Evolutionary conservation across 2,113 vertebrate species (phyloP), one percentile per base, ranked within the genome.

Genomic region (Pomatorhinus ruficollis): DNA sequence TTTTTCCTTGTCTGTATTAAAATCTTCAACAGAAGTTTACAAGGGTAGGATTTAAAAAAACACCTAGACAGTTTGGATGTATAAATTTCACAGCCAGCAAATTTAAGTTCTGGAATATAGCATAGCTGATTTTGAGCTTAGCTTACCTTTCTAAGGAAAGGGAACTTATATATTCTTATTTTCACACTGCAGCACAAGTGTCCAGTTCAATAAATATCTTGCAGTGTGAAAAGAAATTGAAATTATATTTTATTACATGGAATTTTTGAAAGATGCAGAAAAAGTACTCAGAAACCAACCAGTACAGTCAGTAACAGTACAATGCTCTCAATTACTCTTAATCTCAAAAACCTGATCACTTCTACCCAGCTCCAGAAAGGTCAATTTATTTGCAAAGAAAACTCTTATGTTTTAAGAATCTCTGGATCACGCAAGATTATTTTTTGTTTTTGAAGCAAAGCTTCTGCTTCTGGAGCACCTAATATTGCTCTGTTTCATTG

Each of bases 1-100:
- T 3, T 2, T 10, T 5, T 4, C 3, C 3, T 3, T 23, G 5
- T 24, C 47, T 11, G 6, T 28, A 12, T 60, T 60, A 65, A 78
- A 65, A 56, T 56, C 22, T 49, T 74, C 40, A 60, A 17, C n/a
- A 25, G 12, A 39, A 17, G 8, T 53, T 93, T 83, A 15, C 22
- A 53, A 37, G 8, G 5, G 11, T 27, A 44, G 4, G 25, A 69
- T 91, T 94, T 61, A 3, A 70, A 81, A 80, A 45, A 45, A 6
- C 6, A 27, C 35, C 3, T 25, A 44, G 42, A 28, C 13, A 3
- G 21, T 61, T 61, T 77, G 24, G 13, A n/a, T 53, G 15, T 17
- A 35, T 57, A 65, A 57, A 49, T 70, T 81, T 91, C n/a, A 44
- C 12, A 63, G n/a, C 4, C 17, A 49, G 59, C 3, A 49, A 61